Evolutionary conservation across 2,888 invertebrate genomes (phyloP), one percentile per base, ranked within the genome.

Genomic region (Allophyes oxyacanthae): DNA sequence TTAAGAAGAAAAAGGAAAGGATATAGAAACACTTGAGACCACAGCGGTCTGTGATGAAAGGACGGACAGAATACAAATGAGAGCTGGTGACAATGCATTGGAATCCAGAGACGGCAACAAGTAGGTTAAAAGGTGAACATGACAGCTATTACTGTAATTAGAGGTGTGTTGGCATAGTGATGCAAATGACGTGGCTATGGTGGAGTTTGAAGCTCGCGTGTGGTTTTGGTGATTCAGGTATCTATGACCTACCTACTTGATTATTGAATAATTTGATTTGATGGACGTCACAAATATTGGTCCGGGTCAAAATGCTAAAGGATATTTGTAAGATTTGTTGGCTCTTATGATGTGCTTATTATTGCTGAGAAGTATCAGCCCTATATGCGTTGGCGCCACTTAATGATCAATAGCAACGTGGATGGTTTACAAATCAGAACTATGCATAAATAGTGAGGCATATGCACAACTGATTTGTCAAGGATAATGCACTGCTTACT

Each of bases 61-160:
- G 78, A 73, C 75, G 70, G 84, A 81, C 67, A 69, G 79, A 77
- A 79, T 79, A 78, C 87, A 81, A 90, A 90, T 90, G 88, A 89
- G 82, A 76, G 65, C 42, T 78, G 72, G 79, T 81, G 84, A 92
- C 91, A 92, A 91, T 91, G 86, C 84, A 72, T 79, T 83, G 91
- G 92, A 87, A 89, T 91, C 88, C 86, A 87, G 82, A 84, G 81
- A 67, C 79, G 82, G 76, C 80, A 78, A 78, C 89, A 92, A 91
- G 83, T 92, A 83, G 93, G 92, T 92, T 92, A 92, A 91, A 92
- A 91, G 92, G 92, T 92, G 92, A 92, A 84, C 81, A 84, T 85
- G 84, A 69, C 87, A 85, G 83, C 81, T 87, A 88, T 90, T 88
- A 87, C 86, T 84, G 88, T 87, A 91, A 91, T 92, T 90, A 90